Evolutionary conservation across 2,113 vertebrate species (phyloP).

Genomic region (Chionis minor): DNA sequence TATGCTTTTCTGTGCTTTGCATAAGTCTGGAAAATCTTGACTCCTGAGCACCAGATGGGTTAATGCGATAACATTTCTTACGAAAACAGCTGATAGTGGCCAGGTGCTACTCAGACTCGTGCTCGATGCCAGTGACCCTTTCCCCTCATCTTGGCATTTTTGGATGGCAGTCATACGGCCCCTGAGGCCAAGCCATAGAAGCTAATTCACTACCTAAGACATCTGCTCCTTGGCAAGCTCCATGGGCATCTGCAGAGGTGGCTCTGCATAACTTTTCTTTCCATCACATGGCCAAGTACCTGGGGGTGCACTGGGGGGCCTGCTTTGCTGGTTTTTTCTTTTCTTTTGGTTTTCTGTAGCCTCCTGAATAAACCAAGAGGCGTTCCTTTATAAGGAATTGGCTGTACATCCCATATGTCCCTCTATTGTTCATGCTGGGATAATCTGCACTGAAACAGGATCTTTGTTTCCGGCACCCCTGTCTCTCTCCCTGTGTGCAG

Average conservation of each 20-base stretch:
- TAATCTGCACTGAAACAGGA: background rate
- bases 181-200: background rate
- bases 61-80: background rate
- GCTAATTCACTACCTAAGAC: background rate
- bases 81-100: background rate
- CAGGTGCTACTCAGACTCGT: background rate
- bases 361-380: background rate
- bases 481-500: background rate
- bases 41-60: background rate
- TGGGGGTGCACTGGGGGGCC: background rate
- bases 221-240: constrained; percentile 18
- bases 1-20: background rate
- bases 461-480: constrained; percentile 8
- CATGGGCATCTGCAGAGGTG: background rate
- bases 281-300: background rate
- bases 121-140: background rate
- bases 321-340: background rate
- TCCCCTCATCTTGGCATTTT: background rate
- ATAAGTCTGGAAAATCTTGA: background rate
- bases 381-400: constrained; percentile 12
- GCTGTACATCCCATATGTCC: background rate
- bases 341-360: background rate
- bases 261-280: background rate
- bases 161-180: background rate
- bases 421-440: constrained; percentile 9